Evolutionary conservation across 2,888 invertebrate genomes (phyloP), one percentile per base, ranked within the genome.

Genomic region (Panopea generosa): DNA sequence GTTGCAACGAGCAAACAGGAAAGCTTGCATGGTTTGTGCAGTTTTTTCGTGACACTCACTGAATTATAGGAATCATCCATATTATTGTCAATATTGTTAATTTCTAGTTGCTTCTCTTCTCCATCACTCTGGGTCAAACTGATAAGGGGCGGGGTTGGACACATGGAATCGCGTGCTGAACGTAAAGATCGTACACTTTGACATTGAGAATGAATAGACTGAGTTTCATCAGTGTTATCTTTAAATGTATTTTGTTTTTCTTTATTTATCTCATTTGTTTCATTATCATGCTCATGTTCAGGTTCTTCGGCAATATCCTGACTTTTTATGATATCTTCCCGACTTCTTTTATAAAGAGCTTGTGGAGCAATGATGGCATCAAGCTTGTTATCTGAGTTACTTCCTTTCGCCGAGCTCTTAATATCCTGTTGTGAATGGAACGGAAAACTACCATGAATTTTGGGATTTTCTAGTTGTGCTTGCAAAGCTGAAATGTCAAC

Each of bases 391-490:
- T 76, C 76, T 9, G 60, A 26, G 18, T 40, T 53, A 22, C 65
- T 45, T n/a, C n/a, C n/a, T 45, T 76, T 70, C 3, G 43, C 43
- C 16, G 76, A 50, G 7, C 40, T 47, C 49, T 77, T 74, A 26
- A 87, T 76, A 60, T 87, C 86, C 40, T 84, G 84, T 71, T 87
- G 84, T 11, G 87, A 87, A 63, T 84, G 84, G 66, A 87, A 89
- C 29, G 87, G 87, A 66, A 84, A 83, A 38, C 69, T 78, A 16
- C 84, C 86, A 73, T 88, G 89, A 16, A 86, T 77, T 78, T 91
- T 91, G 1, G 92, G 92, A 79, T 92, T 91, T 74, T 91, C 90
- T 53, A 92, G 80, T 72, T 92, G 92, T 27, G 91, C 89, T 78
- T 91, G 91, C 40, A 92, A 80, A 3, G 92, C 92, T 50, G 87